Evolutionary conservation across 2,797 vertebrate genomes (phyloP), one percentile per base, ranked within the genome.

Genomic region (Sebastes hopkinsi): DNA sequence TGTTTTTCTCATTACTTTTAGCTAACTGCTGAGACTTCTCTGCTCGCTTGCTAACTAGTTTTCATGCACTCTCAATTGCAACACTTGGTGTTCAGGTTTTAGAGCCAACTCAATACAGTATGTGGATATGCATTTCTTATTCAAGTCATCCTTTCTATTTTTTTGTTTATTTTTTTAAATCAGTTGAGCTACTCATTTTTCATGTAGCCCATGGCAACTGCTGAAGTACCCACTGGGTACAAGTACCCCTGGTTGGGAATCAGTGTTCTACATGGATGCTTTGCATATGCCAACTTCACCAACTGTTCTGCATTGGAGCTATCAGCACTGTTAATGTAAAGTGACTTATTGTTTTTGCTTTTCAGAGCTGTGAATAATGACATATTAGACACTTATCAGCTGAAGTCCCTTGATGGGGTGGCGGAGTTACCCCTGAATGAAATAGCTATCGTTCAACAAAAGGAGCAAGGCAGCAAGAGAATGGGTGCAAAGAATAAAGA

Each of bases 381-480:
- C 75, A 88, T 99, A 2, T 87, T 99, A 58, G 98, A 99, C 95
- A 99, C 98, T 0, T 99, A 99, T 89, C 99, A 99, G 93, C 94
- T 99, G 73, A 99, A 99, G 92, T 99, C 98, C 50, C 95, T 99
- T 16, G 98, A 99, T 12, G 99, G 98, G 1, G 81, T 99, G 81
- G 92, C 97, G 22, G 99, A 99, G 80, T 96, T 96, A 0, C 90
- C 95, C 67, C 92, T 99, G 79, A 96, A 96, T 58, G 95, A 97
- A 66, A 94, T 99, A 55, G 97, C 95, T 22, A 94, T 99, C 0
- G 14, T 97, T 72, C 95, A 80, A 25, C 80, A 34, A 12, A 55
- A 84, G 67, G 79, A 87, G 27, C 34, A 72, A 54, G 61, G 76
- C n/a, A 38, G 64, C 46, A 87, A 14, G 75, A 83, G 42, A 67